These are phyloP conservation scores for Petrocephalus microphthalmus DNA, from an alignment of 2,113 vertebrate species.

Conservation along the genomic window DNA sequence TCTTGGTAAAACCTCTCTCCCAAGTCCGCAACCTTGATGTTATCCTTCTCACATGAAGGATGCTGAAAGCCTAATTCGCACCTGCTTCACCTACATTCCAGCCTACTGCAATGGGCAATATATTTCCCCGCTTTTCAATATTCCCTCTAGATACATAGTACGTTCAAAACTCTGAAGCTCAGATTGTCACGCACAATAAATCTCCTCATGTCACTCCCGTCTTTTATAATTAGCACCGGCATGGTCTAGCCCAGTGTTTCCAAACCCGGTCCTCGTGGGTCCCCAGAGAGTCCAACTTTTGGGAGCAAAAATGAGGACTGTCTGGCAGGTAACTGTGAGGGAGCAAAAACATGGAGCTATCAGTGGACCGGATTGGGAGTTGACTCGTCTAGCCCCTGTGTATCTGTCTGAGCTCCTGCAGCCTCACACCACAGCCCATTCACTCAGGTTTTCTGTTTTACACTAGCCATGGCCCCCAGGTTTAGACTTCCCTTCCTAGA, in stretches of 20 bases:
- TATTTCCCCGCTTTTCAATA: not conserved
- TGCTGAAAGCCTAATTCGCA: not conserved
- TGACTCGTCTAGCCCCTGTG: not conserved
- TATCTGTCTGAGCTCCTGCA: not conserved
- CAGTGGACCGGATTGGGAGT: not conserved
- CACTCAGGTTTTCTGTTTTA: not conserved
- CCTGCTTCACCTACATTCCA: not conserved
- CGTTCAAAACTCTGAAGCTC: not conserved
- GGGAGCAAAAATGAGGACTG: not conserved
- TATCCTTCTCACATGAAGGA: not conserved
- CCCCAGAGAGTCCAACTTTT: not conserved
- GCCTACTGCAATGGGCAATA: not conserved
- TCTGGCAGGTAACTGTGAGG: not conserved
- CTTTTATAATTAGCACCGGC: not conserved
- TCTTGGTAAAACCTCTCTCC: not conserved
- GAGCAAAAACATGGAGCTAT: not conserved
- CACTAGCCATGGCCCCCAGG: not conserved
- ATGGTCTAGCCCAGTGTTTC: not conserved
- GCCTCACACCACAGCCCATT: not conserved
- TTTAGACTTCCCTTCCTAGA: not conserved
- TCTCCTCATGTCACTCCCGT: not conserved
- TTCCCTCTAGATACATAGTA: not conserved
- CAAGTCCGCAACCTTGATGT: not conserved
- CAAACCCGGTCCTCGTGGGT: not conserved
- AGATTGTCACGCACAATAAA: not conserved